A percentile compares a stretch with the other conserved stretches of the same genome.
phyloP scores from a whole-genome alignment of 1,140 invertebrate species.

The Phortica variegata region DNA sequence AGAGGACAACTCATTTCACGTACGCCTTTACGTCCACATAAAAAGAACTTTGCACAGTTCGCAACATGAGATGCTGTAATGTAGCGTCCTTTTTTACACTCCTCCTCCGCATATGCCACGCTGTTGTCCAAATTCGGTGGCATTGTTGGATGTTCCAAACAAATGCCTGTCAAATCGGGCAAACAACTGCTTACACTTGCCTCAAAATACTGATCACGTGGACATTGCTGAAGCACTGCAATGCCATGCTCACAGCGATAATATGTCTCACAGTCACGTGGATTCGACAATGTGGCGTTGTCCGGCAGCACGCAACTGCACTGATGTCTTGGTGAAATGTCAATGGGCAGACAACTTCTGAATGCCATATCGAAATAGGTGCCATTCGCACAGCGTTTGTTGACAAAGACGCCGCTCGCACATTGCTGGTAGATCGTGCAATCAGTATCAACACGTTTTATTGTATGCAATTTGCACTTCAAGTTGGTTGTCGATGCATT shows the following conservation, averaged over 20 bases:
- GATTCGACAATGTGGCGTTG: conserved; percentile 24
- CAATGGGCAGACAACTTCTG: conserved; percentile 22
- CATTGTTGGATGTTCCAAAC: conserved; percentile 16
- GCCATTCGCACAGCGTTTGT: conserved; percentile 14
- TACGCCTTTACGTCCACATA: conserved; percentile 14
- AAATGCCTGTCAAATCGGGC: conserved; percentile 27
- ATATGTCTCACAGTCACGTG: conserved; percentile 34
- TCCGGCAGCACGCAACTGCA: conserved; percentile 39
- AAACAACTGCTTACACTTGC: conserved; percentile 16
- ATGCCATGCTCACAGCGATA: conserved; percentile 24
- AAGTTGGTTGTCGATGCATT: not conserved
- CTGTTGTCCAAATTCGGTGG: not conserved
- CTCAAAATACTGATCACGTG: conserved; percentile 25
- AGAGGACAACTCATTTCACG: conserved; percentile 25
- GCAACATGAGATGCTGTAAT: conserved; percentile 16
- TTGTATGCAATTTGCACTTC: conserved; percentile 6
- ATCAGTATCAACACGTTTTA: conserved; percentile 19
- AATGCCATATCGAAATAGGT: conserved; percentile 20
- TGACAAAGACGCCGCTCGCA: conserved; percentile 6
- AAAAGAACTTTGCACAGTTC: conserved; percentile 27
- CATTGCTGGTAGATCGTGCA: conserved; percentile 22
- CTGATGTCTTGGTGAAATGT: conserved; percentile 23
- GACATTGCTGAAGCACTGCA: conserved; percentile 26
- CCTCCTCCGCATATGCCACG: conserved; percentile 13
- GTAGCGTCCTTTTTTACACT: conserved; percentile 17